Base-by-base conservation (phyloP, 2,888 invertebrate genomes). In the Epiblema foenella region DNA sequence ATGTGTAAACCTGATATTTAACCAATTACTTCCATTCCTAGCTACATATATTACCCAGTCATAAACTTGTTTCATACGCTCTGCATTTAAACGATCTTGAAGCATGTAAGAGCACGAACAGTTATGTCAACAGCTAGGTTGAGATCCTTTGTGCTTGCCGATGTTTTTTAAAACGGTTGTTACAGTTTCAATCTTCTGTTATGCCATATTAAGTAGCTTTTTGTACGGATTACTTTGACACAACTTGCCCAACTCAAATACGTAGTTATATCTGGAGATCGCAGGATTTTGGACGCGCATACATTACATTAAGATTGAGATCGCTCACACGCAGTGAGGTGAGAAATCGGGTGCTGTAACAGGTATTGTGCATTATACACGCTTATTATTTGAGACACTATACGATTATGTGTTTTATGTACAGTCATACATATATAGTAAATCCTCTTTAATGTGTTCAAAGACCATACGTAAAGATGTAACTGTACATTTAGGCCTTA, bases 331-430 rank as follows among this genome's bases (percentile, higher is more conserved):
- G 71, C 66, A 46, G 56, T 15, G 56, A 62, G 66, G 71, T 66
- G 71, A 67, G 71, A 71, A 67, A 71, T 60, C 49, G 57, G 37
- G 60, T 66, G 70, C 59, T 51, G 71, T 71, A 71, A 71, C 66
- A 24, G 60, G 65, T 42, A 59, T 54, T 54, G 71, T 66, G 56
- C 39, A 60, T 60, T 59, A 56, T 39, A 17, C 54, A 39, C 60
- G 24, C 17, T 60, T 29, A 42, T 42, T 59, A 24, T 42, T 39
- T 24, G 17, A 60, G 29, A 46, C 46, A 18, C 24, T 3, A 24
- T 24, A 4, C 20, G 24, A 46, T 60, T 46, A 17, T 37, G 37
- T 57, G n/a, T 46, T 15, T 42, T 42, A n/a, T n/a, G n/a, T n/a
- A n/a, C n/a, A n/a, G n/a, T n/a, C n/a, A n/a, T n/a, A n/a, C n/a